Base-by-base conservation (phyloP, 2,888 invertebrate genomes). In the Trissoscelio sp. region DNA sequence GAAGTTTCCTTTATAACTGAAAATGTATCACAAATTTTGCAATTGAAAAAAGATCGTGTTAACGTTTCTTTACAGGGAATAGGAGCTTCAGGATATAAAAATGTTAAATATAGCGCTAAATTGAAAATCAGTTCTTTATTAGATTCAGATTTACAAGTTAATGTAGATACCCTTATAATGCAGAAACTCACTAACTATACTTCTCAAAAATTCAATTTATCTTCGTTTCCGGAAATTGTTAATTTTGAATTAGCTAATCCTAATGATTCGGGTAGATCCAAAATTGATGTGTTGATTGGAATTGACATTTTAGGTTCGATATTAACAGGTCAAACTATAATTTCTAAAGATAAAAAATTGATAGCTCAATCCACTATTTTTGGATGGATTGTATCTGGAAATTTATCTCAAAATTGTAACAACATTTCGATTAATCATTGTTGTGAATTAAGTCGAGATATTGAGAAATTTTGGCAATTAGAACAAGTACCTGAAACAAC, bases 401-500 rank as follows among this genome's bases (percentile, higher is more conserved):
- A 6, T n/a, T n/a, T n/a, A n/a, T n/a, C n/a, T n/a, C n/a, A n/a
- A n/a, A n/a, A n/a, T n/a, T n/a, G n/a, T 37, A 6, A 11, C 3
- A 11, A 6, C 5, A 28, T 57, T 7, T 18, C 12, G 3, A 22
- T 34, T 0, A 28, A 64, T 57, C 74, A 74, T 66, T 57, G 64
- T 16, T 64, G 64, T 6, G 7, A 62, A 11, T 6, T 55, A 1
- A n/a, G 37, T 9, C 11, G 34, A 11, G 1, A 12, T 0, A 16
- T 51, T 0, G 1, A 16, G 1, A 28, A 12, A 11, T 64, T 74
- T 37, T 74, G 64, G 74, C 37, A 74, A 16, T 1, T 74, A 1
- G 74, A 74, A 44, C 1, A 34, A 1, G 28, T 74, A n/a, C 55
- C 74, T 1, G 18, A 22, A 14, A 6, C 3, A 0, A 5, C 1